Evolutionary conservation across 2,888 invertebrate species (phyloP), one percentile per base, ranked within the genome.

Genomic region (Zygothrica quintamaculata): DNA sequence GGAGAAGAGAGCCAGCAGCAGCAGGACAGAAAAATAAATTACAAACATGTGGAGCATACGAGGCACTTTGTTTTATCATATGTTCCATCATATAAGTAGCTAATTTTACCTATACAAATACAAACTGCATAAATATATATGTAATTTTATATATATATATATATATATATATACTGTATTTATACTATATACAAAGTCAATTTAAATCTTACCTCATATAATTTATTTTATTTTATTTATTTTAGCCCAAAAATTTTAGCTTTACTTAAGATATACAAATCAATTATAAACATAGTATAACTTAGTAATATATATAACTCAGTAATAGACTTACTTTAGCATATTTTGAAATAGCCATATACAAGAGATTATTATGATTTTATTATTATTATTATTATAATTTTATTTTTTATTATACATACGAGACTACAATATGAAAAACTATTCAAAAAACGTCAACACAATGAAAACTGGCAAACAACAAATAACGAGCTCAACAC

Each of bases 401-500:
- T 26, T 26, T 26, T 29, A 29, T 29, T 8, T 29, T 39, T 16
- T 9, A n/a, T 13, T 39, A 3, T 31, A 46, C 5, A 9, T 29
- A 9, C n/a, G 29, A 36, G 40, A 73, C 75, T 73, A 73, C 73
- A 43, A 4, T 50, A 59, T 69, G 39, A 43, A 36, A n/a, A 57
- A 69, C 72, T 72, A 74, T 55, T 34, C 31, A n/a, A 52, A 70
- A 46, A 70, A 74, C 74, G 72, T 72, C 74, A 76, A 72, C 67
- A 74, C 64, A 74, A 72, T 74, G 16, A 64, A 67, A 76, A 76
- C 77, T 77, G 72, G 62, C 65, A 71, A 67, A 86, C 80, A 81
- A 81, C 86, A 82, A 56, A 50, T 67, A 85, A 66, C 86, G 80
- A 79, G 86, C 80, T 79, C 59, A 80, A 69, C 85, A 80, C 65